Percentiles rank a stretch among this genome's conserved stretches.
phyloP scores from a whole-genome alignment of 2,797 vertebrate species.

The Arnoldichthys spilopterus region DNA sequence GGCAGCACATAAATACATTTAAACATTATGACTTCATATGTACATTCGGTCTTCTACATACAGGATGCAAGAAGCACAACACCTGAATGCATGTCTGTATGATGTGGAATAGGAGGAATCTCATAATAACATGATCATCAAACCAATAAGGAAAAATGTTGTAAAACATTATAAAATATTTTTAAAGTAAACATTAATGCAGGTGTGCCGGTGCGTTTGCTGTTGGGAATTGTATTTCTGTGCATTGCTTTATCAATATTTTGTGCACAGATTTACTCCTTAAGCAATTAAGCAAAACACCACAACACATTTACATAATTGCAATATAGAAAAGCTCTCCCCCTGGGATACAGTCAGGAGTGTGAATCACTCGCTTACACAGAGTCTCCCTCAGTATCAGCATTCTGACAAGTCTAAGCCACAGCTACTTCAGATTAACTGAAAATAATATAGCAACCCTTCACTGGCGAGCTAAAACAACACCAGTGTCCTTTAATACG shows the following conservation, averaged over 20 bases:
- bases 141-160: neutral
- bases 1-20: neutral
- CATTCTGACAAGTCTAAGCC: neutral
- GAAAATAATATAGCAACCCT: too few relatives aligned
- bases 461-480: too few relatives aligned
- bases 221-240: neutral
- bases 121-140: neutral
- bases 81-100: neutral
- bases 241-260: constrained; percentile 34
- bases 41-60: neutral
- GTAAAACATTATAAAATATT: neutral
- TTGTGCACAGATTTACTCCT: constrained; percentile 1
- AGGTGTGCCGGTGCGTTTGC: neutral
- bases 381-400: neutral
- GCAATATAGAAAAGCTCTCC: constrained; percentile 30
- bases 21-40: neutral
- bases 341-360: constrained; percentile 16
- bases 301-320: constrained; percentile 40
- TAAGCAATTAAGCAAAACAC: constrained; percentile 38
- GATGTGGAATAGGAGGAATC: neutral
- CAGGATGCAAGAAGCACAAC: neutral
- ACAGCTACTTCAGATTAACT: neutral
- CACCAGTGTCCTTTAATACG: neutral
- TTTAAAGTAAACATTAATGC: constrained; percentile 23
- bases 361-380: neutral